Conservation (phyloP, 2,797 vertebrate genomes). For the Lates japonicus region DNA sequence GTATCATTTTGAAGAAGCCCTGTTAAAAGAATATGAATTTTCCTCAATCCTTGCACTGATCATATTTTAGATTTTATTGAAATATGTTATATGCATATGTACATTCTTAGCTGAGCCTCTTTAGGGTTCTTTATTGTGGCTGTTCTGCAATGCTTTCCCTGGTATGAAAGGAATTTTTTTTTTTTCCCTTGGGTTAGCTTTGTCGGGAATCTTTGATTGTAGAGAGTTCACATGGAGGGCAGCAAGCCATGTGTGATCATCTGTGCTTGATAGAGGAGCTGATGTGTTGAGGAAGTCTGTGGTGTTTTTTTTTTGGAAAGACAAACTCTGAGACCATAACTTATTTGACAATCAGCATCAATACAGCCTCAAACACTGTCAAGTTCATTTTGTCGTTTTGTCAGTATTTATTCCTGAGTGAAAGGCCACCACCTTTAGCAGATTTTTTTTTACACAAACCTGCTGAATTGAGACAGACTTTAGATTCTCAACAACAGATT, state of each 20-base stretch:
- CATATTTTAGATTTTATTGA: conserved; percentile 8
- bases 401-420: background rate
- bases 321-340: background rate
- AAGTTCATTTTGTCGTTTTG: background rate
- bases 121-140: background rate
- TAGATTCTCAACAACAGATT: background rate
- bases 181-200: conserved; percentile 1
- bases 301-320: background rate
- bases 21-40: background rate
- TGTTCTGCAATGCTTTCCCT: background rate
- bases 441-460: background rate
- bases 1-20: background rate
- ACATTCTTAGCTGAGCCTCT: background rate
- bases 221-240: conserved; percentile 24
- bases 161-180: background rate
- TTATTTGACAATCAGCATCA: background rate
- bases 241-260: conserved; percentile 18
- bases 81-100: background rate
- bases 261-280: conserved; percentile 1
- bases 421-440: background rate
- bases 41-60: background rate
- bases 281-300: background rate
- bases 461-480: background rate
- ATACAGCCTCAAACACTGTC: background rate
- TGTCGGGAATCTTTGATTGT: conserved; percentile 3